phyloP scores from a whole-genome alignment of 1,140 invertebrate species.

The Nylanderia fulva region DNA sequence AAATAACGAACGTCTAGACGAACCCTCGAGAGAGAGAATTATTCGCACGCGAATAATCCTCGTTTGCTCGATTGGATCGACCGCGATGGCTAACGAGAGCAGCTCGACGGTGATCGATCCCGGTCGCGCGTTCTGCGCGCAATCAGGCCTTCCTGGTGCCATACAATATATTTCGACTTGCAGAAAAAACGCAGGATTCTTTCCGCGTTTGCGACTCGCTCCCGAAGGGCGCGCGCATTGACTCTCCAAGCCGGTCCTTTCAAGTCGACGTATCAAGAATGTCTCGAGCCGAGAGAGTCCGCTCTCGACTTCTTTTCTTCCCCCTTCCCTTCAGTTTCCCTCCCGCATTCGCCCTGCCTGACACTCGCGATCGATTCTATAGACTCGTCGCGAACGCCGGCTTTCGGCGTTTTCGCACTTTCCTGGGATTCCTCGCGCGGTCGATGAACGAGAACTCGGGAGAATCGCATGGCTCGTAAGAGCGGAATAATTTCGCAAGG shows the following conservation, averaged over 20 bases:
- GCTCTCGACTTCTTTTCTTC: conserved; percentile 46
- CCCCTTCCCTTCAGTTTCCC: conserved; percentile 21
- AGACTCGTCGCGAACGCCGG: conserved; percentile 58
- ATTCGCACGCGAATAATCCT: conserved; percentile 28
- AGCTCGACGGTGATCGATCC: conserved; percentile 1
- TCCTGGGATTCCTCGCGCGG: conserved; percentile 3
- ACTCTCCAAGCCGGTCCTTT: conserved; percentile 62
- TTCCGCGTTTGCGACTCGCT: not conserved
- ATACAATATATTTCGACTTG: conserved; percentile 42
- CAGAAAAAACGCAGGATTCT: conserved; percentile 10
- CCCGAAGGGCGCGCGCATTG: not conserved
- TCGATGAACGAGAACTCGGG: not conserved
- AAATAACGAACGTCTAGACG: not conserved
- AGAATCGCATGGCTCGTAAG: not conserved
- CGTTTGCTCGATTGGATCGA: conserved; percentile 23
- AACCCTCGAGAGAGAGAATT: not conserved
- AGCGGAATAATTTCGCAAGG: not conserved
- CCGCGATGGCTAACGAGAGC: not conserved
- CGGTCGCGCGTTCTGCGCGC: conserved; percentile 1
- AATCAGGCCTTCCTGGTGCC: not conserved
- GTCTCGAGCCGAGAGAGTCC: conserved; percentile 67
- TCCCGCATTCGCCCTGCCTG: conserved; percentile 63
- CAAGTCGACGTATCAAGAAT: conserved; percentile 60
- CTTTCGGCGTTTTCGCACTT: conserved; percentile 38
- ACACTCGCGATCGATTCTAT: conserved; percentile 78